Conservation (phyloP, 1,140 invertebrate genomes). For the Delia radicum region DNA sequence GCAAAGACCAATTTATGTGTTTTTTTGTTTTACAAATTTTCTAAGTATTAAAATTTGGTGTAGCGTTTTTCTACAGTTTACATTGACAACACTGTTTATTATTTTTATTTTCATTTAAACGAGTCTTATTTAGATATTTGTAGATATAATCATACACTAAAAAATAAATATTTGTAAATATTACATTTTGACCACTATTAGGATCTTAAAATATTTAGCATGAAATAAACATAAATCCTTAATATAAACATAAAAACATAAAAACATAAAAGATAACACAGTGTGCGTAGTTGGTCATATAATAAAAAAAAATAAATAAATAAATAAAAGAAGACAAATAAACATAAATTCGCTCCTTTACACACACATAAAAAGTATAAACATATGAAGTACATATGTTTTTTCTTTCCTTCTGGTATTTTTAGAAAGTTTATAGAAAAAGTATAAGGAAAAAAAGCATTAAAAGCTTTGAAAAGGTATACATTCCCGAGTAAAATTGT, state of each 20-base stretch:
- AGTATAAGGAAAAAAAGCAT: no score
- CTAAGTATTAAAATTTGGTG: no score
- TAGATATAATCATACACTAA: neutral
- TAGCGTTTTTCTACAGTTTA: no score
- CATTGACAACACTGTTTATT: neutral
- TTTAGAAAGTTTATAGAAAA: no score
- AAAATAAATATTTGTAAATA: neutral
- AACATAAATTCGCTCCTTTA: neutral
- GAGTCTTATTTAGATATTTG: neutral
- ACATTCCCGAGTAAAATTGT: no score
- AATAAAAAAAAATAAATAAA: neutral
- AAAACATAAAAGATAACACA: neutral
- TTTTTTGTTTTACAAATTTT: no score
- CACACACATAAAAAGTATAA: neutral
- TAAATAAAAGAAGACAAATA: neutral
- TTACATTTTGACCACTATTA: neutral
- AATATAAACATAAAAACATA: neutral
- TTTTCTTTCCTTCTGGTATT: no score
- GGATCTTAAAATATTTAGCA: neutral
- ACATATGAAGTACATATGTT: neutral
- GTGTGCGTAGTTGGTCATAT: neutral
- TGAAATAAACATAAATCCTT: neutral
- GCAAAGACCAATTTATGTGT: no score
- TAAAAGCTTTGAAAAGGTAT: no score
- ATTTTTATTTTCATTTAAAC: neutral